These are phyloP conservation scores for Temnothorax unifasciatus DNA, from an alignment of 2,888 invertebrate genomes.

Conservation along the genomic window DNA sequence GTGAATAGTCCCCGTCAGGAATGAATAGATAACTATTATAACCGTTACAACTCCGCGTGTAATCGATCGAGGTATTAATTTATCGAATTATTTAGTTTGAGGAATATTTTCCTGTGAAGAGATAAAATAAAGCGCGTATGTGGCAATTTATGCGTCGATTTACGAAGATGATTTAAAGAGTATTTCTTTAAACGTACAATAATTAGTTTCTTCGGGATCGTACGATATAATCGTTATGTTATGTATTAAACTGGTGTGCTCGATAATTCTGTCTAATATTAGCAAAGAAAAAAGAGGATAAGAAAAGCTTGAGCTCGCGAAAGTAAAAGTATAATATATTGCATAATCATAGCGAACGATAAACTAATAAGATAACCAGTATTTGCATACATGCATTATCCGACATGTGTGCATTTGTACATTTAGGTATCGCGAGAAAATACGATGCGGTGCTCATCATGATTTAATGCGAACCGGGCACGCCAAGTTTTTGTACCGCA, in stretches of 20 bases:
- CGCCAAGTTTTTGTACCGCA: conserved; percentile 37
- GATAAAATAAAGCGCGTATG: not conserved
- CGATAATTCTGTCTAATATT: not conserved
- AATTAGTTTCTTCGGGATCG: not conserved
- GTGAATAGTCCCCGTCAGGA: not conserved
- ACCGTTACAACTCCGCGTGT: not conserved
- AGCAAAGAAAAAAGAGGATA: not conserved
- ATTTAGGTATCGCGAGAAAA: conserved; percentile 42
- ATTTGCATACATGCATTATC: not conserved
- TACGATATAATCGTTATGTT: not conserved
- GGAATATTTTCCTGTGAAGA: not conserved
- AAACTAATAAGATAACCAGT: conserved; percentile 13
- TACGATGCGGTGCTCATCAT: conserved; percentile 43
- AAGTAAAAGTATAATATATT: conserved; percentile 13
- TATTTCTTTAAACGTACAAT: not conserved
- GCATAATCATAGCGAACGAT: not conserved
- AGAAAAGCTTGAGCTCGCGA: not conserved
- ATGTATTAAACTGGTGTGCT: not conserved
- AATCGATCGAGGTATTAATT: conserved; percentile 20
- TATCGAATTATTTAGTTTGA: not conserved
- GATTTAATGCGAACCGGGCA: conserved; percentile 52
- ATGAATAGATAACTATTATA: conserved; percentile 7
- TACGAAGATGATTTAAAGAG: not conserved
- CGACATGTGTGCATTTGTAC: conserved; percentile 3
- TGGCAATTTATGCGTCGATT: not conserved